These are phyloP conservation scores for Drosophila arizonae DNA, from an alignment of 1,140 invertebrate species.

Conservation along the genomic window DNA sequence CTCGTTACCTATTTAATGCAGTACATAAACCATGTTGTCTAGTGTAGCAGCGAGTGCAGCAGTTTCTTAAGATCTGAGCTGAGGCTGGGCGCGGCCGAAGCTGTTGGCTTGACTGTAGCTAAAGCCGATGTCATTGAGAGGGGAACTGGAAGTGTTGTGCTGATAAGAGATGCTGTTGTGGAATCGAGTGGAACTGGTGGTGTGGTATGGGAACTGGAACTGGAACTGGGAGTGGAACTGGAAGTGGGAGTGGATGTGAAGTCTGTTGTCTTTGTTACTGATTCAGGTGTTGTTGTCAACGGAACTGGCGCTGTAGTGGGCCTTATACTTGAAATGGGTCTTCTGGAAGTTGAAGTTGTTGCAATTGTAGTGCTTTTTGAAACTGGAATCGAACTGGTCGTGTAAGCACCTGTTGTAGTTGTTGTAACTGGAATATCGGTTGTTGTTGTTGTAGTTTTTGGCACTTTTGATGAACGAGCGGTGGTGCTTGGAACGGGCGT, in stretches of 20 bases:
- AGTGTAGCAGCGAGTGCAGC: constrained; percentile 17
- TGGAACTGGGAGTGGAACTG: neutral
- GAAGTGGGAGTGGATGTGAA: too few species aligned
- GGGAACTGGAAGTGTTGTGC: neutral
- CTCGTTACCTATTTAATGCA: constrained; percentile 21
- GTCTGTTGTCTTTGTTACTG: neutral
- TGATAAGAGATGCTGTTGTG: neutral
- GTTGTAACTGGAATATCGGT: neutral
- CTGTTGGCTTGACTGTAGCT: neutral
- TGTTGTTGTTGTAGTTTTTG: constrained; percentile 1
- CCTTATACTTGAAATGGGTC: neutral
- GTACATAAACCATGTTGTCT: constrained; percentile 5
- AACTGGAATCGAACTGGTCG: neutral
- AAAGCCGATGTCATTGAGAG: neutral
- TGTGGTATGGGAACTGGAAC: neutral
- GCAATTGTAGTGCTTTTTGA: neutral
- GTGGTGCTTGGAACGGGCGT: neutral
- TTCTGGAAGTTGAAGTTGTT: constrained; percentile 5
- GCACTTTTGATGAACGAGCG: too few species aligned
- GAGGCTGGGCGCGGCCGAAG: neutral
- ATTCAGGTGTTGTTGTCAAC: neutral
- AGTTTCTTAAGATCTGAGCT: constrained; percentile 26
- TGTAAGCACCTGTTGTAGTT: neutral
- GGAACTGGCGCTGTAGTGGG: neutral
- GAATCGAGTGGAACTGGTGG: neutral